Percentiles rank a stretch among this genome's conserved stretches.
These are phyloP conservation scores for Halyomorpha halys DNA, from an alignment of 1,140 invertebrate species.

Conservation along the genomic window DNA sequence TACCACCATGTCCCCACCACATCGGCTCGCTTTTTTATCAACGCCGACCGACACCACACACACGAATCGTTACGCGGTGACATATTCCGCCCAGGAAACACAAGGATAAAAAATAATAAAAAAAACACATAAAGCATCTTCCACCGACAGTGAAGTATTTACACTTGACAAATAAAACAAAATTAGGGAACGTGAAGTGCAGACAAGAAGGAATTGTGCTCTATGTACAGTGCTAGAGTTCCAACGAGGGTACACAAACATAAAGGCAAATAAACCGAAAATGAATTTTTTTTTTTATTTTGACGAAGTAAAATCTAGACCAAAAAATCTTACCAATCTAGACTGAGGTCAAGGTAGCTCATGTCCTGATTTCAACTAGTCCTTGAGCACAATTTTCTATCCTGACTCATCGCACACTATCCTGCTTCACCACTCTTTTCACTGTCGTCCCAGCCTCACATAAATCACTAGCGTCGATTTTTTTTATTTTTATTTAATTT, in stretches of 20 bases:
- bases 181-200: conserved; percentile 19
- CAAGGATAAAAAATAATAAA: not conserved
- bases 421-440: not conserved
- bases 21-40: not conserved
- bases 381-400: conserved; percentile 13
- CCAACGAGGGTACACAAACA: conserved; percentile 11
- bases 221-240: conserved; percentile 21
- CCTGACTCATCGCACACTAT: conserved; percentile 1
- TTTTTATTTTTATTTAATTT: conserved; percentile 1
- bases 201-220: conserved; percentile 15
- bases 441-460: not conserved
- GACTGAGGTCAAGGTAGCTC: conserved; percentile 29
- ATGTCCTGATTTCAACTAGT: conserved; percentile 23
- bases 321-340: conserved; percentile 30
- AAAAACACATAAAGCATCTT: conserved; percentile 13
- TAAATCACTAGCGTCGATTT: not conserved
- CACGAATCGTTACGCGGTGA: not conserved
- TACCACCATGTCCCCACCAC: conserved; percentile 12
- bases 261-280: conserved; percentile 13
- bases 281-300: not conserved
- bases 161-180: conserved; percentile 6
- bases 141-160: conserved; percentile 1
- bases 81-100: not conserved
- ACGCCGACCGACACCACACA: not conserved
- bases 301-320: not conserved